Percentiles rank a stretch among this genome's conserved stretches.
Conservation (phyloP, 2,888 invertebrate genomes). For the Seira musarum region DNA sequence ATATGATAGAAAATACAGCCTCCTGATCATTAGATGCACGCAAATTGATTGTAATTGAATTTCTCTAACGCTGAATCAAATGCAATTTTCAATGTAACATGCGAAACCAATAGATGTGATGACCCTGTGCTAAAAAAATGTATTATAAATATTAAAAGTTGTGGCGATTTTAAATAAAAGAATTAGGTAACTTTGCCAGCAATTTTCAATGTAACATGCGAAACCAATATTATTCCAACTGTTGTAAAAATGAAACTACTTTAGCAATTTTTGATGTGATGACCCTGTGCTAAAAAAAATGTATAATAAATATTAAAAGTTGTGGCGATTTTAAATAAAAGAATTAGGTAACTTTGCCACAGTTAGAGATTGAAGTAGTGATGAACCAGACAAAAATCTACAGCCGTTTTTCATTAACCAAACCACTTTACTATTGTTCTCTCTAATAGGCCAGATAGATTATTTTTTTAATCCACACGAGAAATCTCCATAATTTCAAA, state of each 20-base stretch:
- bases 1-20: too few relatives aligned
- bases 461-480: constrained; percentile 23
- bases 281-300: neutral
- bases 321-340: neutral
- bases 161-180: neutral
- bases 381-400: neutral
- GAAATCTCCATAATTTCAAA: neutral
- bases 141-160: neutral
- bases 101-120: neutral
- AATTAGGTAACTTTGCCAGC: neutral
- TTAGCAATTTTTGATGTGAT: neutral
- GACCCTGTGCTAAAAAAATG: neutral
- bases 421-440: neutral
- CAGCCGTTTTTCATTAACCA: neutral
- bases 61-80: too few relatives aligned
- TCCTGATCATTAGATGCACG: neutral
- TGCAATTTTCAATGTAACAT: too few relatives aligned
- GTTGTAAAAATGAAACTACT: too few relatives aligned
- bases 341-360: constrained; percentile 31
- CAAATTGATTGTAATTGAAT: too few relatives aligned
- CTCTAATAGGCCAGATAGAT: constrained; percentile 4
- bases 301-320: neutral
- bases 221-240: neutral
- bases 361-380: too few relatives aligned
- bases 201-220: neutral